Base-by-base conservation (phyloP, 2,888 invertebrate species). In the Anthrax anthrax region DNA sequence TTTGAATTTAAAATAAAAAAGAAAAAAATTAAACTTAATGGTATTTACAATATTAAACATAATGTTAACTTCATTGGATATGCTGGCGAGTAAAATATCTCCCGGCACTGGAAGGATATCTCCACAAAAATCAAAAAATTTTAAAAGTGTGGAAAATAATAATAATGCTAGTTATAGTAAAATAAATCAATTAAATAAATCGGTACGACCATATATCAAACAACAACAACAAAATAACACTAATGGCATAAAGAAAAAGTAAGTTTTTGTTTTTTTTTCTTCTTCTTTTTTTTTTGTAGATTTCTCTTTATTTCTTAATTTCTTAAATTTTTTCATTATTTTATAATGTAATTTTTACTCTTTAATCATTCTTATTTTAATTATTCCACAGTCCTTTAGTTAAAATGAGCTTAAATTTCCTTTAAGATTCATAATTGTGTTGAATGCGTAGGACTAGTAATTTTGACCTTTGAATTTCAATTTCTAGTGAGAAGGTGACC, bases 21-120 rank as follows among this genome's bases (percentile, higher is more conserved):
- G 46, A 49, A 48, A 49, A 19, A 43, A 16, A 39, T 48, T 46
- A 55, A 36, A 16, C 16, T 16, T 8, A n/a, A 36, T n/a, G 36
- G 16, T 16, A 36, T 36, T 16, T 36, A 4, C 36, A n/a, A 16
- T 36, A 36, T 63, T 62, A 52, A 66, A 58, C 58, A 60, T 58
- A 68, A 88, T 88, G 88, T 77, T 89, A 70, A 83, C 85, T 71
- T 84, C 87, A 59, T 73, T 89, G 71, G 87, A 87, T 75, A 81
- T 83, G 69, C 76, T 89, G 72, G 88, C 88, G 72, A 85, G 85
- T 67, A 89, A 89, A 72, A 82, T 88, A 69, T 87, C 88, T 69
- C 87, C 88, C 64, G 84, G 84, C 72, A 76, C 74, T 68, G 76
- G 61, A 48, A 63, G 59, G 52, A 56, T 51, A 50, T 58, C 59